These are phyloP conservation scores for Motacilla tschutschensis DNA, from an alignment of 2,113 vertebrate species.

Conservation along the genomic window DNA sequence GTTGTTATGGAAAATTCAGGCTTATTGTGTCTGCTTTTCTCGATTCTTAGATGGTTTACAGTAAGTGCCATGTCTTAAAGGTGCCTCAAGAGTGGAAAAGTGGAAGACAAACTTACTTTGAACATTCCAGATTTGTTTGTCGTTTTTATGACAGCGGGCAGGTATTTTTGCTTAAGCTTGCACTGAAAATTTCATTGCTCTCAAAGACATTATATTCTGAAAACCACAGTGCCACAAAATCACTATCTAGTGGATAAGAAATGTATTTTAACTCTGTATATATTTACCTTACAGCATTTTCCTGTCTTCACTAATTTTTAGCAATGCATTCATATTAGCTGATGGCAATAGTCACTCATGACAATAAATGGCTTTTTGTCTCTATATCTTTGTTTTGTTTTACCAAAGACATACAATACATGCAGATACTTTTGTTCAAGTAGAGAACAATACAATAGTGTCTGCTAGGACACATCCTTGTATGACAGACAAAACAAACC, in stretches of 20 bases:
- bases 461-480: slow-evolving; percentile 73
- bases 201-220: slow-evolving; percentile 71
- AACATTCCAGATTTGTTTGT: slow-evolving; percentile 83
- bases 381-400: slow-evolving; percentile 72
- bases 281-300: slow-evolving; percentile 83
- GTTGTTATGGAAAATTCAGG: slow-evolving; percentile 41
- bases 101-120: slow-evolving; percentile 71
- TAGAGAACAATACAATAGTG: slow-evolving; percentile 61
- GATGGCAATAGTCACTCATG: slow-evolving; percentile 70
- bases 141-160: slow-evolving; percentile 66
- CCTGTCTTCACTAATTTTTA: slow-evolving; percentile 80
- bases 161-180: slow-evolving; percentile 83
- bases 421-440: slow-evolving; percentile 70
- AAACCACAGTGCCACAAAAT: slow-evolving; percentile 80
- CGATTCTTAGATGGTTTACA: slow-evolving; percentile 68
- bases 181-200: slow-evolving; percentile 81
- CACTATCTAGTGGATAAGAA: slow-evolving; percentile 80
- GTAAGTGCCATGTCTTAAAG: slow-evolving; percentile 66
- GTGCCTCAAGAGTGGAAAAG: slow-evolving; percentile 67
- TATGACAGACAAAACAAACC: slow-evolving; percentile 82
- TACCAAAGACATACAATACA: slow-evolving; percentile 69
- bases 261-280: slow-evolving; percentile 86
- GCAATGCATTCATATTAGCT: slow-evolving; percentile 82
- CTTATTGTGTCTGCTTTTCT: slow-evolving; percentile 65
- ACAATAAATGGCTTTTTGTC: slow-evolving; percentile 69